Evolutionary conservation across 2,888 invertebrate species (phyloP), one percentile per base, ranked within the genome.

Genomic region (Oegoconia quadripuncta): DNA sequence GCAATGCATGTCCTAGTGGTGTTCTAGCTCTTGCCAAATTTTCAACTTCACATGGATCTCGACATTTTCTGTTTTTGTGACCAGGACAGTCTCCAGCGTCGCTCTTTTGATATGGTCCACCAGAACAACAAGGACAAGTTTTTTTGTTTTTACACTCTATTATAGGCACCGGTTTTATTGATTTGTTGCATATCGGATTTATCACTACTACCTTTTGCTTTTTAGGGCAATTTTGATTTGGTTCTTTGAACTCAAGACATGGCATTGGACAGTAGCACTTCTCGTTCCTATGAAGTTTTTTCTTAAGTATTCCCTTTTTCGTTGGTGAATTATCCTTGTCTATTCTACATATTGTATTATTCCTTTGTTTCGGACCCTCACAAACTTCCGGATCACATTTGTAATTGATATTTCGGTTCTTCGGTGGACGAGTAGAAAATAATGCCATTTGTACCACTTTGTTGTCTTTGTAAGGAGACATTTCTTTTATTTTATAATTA

Each of bases 11-110:
- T n/a, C n/a, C n/a, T n/a, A n/a, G n/a, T n/a, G n/a, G n/a, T n/a
- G n/a, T n/a, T n/a, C n/a, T n/a, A n/a, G n/a, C n/a, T n/a, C n/a
- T n/a, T n/a, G n/a, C n/a, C n/a, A n/a, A n/a, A 15, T 27, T 29
- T 32, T 46, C 36, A 9, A 49, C 22, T 38, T 41, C 43, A 41
- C 52, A 52, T 3, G 6, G 5, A 13, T 12, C 12, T 27, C 14
- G 13, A 27, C 27, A 27, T 27, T 8, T n/a, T 27, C 13, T 13
- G 13, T 13, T 13, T 12, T n/a, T 23, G 9, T n/a, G n/a, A 8
- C 9, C n/a, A 9, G 27, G 2, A 14, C 27, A 12, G 12, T n/a
- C 31, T 20, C 5, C 31, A 25, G 23, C 6, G 9, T 25, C 9
- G 12, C n/a, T 2, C 12, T 25, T 26, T 25, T 37, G 14, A 23